phyloP scores from a whole-genome alignment of 2,113 vertebrate species.

The Fregetta grallaria region DNA sequence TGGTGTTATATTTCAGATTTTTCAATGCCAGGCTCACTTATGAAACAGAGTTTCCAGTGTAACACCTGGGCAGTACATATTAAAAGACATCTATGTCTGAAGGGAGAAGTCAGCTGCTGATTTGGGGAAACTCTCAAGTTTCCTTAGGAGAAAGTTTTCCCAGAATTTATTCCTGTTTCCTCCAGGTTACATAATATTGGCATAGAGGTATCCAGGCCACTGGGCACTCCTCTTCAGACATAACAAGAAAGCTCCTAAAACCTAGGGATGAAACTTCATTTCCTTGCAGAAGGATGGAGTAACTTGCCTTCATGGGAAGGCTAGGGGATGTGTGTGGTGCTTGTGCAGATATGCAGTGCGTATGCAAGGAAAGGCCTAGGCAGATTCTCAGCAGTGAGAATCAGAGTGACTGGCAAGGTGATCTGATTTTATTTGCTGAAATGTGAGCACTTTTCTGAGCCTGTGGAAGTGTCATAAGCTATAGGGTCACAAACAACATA shows the following conservation, averaged over 20 bases:
- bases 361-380: not conserved
- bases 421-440: not conserved
- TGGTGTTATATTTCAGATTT: not conserved
- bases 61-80: not conserved
- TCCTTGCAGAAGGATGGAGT: not conserved
- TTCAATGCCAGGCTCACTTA: not conserved
- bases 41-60: not conserved
- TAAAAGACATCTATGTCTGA: not conserved
- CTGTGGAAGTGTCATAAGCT: not conserved
- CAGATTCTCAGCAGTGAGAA: not conserved
- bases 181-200: not conserved
- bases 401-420: not conserved
- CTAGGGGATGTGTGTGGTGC: not conserved
- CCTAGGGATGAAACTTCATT: not conserved
- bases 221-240: not conserved
- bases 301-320: not conserved
- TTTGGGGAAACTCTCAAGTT: not conserved
- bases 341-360: fast-evolving
- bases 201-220: not conserved
- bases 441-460: not conserved
- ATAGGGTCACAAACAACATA: not conserved
- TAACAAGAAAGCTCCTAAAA: not conserved
- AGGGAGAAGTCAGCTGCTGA: not conserved
- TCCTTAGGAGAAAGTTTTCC: not conserved
- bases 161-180: not conserved